Conservation (phyloP, 2,797 vertebrate genomes). For the Darevskia nairensis region DNA sequence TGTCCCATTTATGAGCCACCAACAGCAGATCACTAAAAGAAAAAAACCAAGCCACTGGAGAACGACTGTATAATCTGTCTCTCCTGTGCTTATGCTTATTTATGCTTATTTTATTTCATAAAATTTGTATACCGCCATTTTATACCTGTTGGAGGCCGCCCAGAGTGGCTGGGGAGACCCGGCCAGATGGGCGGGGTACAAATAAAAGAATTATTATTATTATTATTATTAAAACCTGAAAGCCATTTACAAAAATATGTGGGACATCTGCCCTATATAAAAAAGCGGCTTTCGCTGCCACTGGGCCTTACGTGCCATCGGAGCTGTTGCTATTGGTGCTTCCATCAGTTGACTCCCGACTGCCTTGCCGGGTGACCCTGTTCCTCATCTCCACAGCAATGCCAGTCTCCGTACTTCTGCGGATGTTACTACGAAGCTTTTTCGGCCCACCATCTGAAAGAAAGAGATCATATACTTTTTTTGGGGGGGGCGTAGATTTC, state of each 20-base stretch:
- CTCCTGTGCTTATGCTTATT: background rate
- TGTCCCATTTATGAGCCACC: background rate
- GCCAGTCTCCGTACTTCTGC: constrained; percentile 96
- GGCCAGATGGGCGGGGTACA: too few relatives aligned
- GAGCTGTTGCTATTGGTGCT: constrained; percentile 99
- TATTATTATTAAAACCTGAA: too few relatives aligned
- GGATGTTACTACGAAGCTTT: constrained; percentile 97
- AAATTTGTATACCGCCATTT: too few relatives aligned
- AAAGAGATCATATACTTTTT: background rate
- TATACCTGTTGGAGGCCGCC: too few relatives aligned
- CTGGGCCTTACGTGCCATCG: constrained; percentile 89
- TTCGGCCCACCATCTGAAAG: constrained; percentile 90
- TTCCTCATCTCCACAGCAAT: constrained; percentile 98
- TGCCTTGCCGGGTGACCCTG: constrained; percentile 93
- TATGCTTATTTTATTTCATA: too few relatives aligned
- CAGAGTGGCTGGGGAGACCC: too few relatives aligned
- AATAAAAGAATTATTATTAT: too few relatives aligned
- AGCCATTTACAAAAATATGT: too few relatives aligned
- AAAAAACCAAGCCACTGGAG: too few relatives aligned
- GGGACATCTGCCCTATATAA: background rate
- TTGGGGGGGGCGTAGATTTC: too few relatives aligned
- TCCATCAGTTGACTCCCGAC: constrained; percentile 95
- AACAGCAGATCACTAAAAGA: background rate
- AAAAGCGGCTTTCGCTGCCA: background rate
- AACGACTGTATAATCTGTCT: too few relatives aligned